phyloP scores from a whole-genome alignment of 30 jellyfish, hydroid and myxozoan species.

The Catostylus mosaicus region DNA sequence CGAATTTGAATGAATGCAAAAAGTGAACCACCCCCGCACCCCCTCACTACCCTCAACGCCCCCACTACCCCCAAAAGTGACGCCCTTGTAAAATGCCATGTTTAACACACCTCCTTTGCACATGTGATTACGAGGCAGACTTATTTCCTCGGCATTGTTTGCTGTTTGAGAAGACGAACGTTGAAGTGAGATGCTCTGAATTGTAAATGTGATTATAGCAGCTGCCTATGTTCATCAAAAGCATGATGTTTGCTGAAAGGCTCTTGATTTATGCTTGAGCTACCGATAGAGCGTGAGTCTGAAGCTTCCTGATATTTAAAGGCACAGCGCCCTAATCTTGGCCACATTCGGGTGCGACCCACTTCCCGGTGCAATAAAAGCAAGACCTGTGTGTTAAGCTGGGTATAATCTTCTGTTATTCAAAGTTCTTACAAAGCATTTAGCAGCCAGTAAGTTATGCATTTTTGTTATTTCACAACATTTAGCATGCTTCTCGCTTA shows the following conservation, averaged over 20 bases:
- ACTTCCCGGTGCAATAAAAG: slow-evolving; percentile 16
- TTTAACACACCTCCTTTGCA: no score
- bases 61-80: no score
- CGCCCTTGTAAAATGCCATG: no score
- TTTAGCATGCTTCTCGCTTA: no score
- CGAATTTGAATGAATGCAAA: no score
- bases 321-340: not conserved
- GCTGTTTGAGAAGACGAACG: slow-evolving; percentile 3
- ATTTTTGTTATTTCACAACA: no score
- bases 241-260: slow-evolving; percentile 8
- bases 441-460: slow-evolving; percentile 6
- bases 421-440: not conserved
- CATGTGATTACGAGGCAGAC: not conserved
- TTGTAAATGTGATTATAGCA: not conserved
- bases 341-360: not conserved
- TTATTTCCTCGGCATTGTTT: not conserved
- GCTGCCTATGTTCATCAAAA: slow-evolving; percentile 6
- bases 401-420: not conserved
- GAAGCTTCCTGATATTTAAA: not conserved
- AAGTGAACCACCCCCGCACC: no score
- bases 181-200: not conserved
- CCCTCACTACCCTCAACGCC: no score
- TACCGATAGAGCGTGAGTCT: not conserved
- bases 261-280: slow-evolving; percentile 6
- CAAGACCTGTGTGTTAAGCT: not conserved